A percentile compares a stretch with the other conserved stretches of the same genome.
Evolutionary conservation across 2,113 vertebrate species (phyloP).

Genomic region (Melanostigma gelatinosum): DNA sequence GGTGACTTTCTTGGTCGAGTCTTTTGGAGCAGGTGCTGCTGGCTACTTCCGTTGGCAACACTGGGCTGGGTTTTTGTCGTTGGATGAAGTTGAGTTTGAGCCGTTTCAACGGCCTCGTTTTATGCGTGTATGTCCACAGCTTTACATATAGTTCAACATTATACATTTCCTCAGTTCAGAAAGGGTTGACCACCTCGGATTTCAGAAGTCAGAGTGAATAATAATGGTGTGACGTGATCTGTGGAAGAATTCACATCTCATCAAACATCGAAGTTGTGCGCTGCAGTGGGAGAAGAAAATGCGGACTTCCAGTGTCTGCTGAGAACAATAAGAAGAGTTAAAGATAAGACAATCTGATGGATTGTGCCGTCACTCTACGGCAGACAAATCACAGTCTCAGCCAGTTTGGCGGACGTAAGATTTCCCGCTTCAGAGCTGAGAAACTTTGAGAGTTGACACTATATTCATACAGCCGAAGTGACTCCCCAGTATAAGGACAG

Average conservation of each 20-base stretch:
- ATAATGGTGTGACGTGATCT: background rate
- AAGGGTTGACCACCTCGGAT: background rate
- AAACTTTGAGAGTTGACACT: background rate
- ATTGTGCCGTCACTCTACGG: constrained; percentile 12
- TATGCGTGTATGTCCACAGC: background rate
- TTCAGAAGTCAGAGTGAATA: background rate
- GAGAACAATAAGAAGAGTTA: constrained; percentile 23
- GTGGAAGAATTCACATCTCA: constrained; percentile 4
- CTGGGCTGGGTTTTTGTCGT: too few species aligned
- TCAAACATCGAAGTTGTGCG: background rate
- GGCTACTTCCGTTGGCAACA: too few species aligned
- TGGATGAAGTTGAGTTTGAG: too few species aligned
- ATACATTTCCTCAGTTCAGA: background rate
- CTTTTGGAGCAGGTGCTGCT: background rate
- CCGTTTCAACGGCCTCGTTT: background rate
- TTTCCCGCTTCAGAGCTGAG: background rate
- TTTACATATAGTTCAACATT: background rate
- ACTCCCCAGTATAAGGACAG: background rate
- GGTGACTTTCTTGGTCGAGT: background rate
- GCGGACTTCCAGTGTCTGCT: constrained; percentile 17
- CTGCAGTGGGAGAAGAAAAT: background rate
- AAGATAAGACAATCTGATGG: constrained; percentile 36
- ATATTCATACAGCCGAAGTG: background rate
- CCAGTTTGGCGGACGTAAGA: constrained; percentile 4
- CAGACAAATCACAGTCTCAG: constrained; percentile 1